Conservation (phyloP, 2,113 vertebrate species). For the Symphodus melops region DNA sequence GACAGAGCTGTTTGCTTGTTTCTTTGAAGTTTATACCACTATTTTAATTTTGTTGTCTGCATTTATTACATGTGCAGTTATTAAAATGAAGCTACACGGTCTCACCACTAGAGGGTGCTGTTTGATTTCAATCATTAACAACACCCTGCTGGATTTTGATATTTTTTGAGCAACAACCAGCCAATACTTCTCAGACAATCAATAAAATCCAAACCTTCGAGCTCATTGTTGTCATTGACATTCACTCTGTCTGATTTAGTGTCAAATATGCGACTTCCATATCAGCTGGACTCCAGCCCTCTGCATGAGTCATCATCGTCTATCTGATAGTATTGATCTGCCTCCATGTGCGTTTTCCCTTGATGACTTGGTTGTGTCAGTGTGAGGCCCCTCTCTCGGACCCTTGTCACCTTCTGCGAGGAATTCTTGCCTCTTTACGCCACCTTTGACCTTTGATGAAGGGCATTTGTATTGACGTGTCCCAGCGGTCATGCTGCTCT, state of each 20-base stretch:
- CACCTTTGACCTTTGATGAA: constrained; percentile 60
- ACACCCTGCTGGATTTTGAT: background rate
- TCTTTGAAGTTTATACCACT: background rate
- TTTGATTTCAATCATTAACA: background rate
- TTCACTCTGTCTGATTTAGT: constrained; percentile 6
- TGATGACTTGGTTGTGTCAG: constrained; percentile 34
- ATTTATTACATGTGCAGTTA: background rate
- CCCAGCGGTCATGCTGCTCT: constrained; percentile 22
- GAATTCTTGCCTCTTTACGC: constrained; percentile 35
- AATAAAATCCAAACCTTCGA: background rate
- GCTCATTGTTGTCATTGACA: constrained; percentile 20
- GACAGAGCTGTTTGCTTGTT: background rate
- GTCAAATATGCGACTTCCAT: background rate
- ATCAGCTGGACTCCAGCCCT: background rate
- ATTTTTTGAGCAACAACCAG: background rate
- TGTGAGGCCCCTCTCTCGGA: constrained; percentile 26
- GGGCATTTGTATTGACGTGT: constrained; percentile 51
- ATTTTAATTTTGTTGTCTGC: background rate
- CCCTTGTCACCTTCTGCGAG: constrained; percentile 30
- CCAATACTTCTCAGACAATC: background rate
- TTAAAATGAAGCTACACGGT: background rate
- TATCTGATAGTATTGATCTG: constrained; percentile 33
- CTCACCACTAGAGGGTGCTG: constrained; percentile 46
- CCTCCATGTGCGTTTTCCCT: constrained; percentile 29
- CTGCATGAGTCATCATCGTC: background rate